Conservation (phyloP, 2,113 vertebrate genomes). For the Mesembrinibis cayennensis region DNA sequence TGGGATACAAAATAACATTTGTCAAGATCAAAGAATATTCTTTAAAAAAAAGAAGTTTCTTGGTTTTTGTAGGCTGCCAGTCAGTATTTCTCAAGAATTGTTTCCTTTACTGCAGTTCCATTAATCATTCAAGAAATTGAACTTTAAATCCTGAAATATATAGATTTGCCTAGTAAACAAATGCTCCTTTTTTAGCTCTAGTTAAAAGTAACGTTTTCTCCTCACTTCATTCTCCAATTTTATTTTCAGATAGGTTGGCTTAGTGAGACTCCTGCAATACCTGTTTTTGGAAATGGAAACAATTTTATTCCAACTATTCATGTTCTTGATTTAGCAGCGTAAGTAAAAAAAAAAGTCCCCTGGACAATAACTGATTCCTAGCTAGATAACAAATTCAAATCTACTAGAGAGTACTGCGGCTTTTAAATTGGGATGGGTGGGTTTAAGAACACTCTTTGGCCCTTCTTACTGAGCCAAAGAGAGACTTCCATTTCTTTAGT, state of each 20-base stretch:
- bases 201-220: not conserved
- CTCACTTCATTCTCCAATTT: not conserved
- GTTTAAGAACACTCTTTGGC: not conserved
- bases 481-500: not conserved
- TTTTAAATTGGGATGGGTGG: not conserved
- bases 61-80: not conserved
- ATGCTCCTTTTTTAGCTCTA: not conserved
- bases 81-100: not conserved
- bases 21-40: not conserved
- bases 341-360: not conserved
- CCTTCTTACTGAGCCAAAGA: not conserved
- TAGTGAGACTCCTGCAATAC: conserved; percentile 74
- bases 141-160: not conserved
- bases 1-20: not conserved
- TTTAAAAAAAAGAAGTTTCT: not conserved
- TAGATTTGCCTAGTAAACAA: not conserved
- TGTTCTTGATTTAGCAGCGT: conserved; percentile 87
- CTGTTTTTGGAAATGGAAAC: conserved; percentile 85
- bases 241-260: conserved; percentile 81
- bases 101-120: not conserved
- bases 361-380: not conserved
- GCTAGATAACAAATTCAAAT: not conserved
- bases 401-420: not conserved
- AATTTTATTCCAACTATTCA: conserved; percentile 90
- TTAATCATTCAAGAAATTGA: not conserved